A percentile compares a stretch with the other conserved stretches of the same genome.
These are phyloP conservation scores for Xerus rutilus DNA, from an alignment of 2,797 vertebrate genomes.

Conservation along the genomic window DNA sequence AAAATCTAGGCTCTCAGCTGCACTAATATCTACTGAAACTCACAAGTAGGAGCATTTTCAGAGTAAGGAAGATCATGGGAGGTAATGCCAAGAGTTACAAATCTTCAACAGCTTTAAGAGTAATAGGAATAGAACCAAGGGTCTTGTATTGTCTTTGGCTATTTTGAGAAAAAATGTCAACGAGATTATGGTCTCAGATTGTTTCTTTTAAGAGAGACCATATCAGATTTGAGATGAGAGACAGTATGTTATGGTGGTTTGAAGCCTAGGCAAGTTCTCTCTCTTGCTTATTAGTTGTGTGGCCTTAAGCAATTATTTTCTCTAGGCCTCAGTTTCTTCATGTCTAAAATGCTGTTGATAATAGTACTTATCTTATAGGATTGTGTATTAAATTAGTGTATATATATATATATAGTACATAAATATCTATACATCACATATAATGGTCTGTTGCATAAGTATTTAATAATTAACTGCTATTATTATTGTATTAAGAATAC, in stretches of 20 bases:
- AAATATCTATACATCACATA: not conserved
- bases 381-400: slow-evolving; percentile 51
- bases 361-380: not conserved
- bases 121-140: not conserved
- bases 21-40: not conserved
- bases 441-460: not conserved
- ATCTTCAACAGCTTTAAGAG: not conserved
- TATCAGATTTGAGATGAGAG: slow-evolving; percentile 26
- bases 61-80: not conserved
- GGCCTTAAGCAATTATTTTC: not conserved
- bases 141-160: slow-evolving; percentile 13
- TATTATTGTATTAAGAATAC: not conserved
- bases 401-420: not conserved
- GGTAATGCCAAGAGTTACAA: slow-evolving; percentile 5
- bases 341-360: slow-evolving; percentile 52
- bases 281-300: not conserved
- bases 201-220: slow-evolving; percentile 34
- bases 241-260: not conserved
- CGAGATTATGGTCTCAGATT: not conserved
- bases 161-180: slow-evolving; percentile 49
- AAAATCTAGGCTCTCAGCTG: not conserved
- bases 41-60: slow-evolving; percentile 27
- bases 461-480: not conserved
- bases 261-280: not conserved
- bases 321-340: slow-evolving; percentile 33